Percentiles rank a stretch among this genome's conserved stretches.
Evolutionary conservation across 2,797 vertebrate species (phyloP).

Genomic region (Tokudaia muenninki): DNA sequence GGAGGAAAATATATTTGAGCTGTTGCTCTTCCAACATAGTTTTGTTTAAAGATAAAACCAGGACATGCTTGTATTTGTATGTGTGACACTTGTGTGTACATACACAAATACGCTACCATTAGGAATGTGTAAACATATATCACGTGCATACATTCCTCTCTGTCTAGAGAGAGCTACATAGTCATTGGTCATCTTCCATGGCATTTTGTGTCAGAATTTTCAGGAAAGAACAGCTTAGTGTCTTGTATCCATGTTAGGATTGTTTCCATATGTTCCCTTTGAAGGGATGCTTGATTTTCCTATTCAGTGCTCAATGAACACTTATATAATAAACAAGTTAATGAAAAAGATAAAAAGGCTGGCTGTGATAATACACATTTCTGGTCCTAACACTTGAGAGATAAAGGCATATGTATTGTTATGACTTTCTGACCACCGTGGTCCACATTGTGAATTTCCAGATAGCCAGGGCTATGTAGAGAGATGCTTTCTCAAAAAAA

Average conservation of each 20-base stretch:
- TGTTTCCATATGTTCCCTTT: background rate
- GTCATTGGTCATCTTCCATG: background rate
- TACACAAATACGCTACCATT: background rate
- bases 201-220: background rate
- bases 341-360: background rate
- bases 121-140: background rate
- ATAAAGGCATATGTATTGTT: background rate
- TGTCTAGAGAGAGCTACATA: background rate
- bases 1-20: background rate
- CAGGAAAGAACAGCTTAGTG: background rate
- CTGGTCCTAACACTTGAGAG: background rate
- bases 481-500: background rate
- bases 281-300: background rate
- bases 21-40: background rate
- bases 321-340: background rate
- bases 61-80: background rate
- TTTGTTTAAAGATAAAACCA: background rate
- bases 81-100: background rate
- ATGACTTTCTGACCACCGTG: background rate
- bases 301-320: background rate
- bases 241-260: background rate
- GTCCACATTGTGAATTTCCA: background rate
- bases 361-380: background rate
- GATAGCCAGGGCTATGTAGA: background rate
- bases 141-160: no score